Evolutionary conservation across 2,888 invertebrate genomes (phyloP).

Genomic region (Protonemura montana): DNA sequence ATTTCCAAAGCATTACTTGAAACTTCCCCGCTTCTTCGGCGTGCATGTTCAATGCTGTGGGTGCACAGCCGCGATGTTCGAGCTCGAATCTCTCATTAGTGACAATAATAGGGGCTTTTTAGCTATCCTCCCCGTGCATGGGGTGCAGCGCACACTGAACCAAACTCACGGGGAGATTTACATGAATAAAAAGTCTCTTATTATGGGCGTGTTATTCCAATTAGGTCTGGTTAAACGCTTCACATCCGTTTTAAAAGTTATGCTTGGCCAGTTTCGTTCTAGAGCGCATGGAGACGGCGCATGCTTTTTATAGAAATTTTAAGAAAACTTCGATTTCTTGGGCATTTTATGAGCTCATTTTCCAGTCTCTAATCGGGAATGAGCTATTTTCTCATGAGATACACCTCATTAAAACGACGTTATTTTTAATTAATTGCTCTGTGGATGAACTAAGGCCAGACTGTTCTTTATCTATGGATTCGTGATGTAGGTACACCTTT

Average conservation of each 20-base stretch:
- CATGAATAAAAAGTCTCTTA: slow-evolving; percentile 3
- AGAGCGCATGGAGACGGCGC: neutral
- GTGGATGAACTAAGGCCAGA: neutral
- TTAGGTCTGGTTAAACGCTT: slow-evolving; percentile 21
- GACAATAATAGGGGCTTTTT: slow-evolving; percentile 23
- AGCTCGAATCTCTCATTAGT: neutral
- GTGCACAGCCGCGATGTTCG: neutral
- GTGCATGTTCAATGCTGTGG: neutral
- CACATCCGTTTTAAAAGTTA: neutral
- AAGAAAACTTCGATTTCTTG: neutral
- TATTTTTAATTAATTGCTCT: neutral
- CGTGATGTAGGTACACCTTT: neutral
- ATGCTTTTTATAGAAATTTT: neutral
- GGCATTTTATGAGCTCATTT: neutral
- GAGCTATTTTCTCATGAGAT: slow-evolving; percentile 9
- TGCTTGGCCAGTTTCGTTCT: neutral
- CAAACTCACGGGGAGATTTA: neutral
- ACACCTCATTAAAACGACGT: neutral
- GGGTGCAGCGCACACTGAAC: neutral
- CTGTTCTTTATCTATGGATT: neutral
- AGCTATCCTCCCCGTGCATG: neutral
- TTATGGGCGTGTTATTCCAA: slow-evolving; percentile 28
- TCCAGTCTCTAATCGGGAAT: neutral
- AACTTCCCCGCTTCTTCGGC: neutral
- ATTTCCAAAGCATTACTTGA: neutral